phyloP scores from a whole-genome alignment of 2,888 invertebrate species.

The Drosophila maculinotata region DNA sequence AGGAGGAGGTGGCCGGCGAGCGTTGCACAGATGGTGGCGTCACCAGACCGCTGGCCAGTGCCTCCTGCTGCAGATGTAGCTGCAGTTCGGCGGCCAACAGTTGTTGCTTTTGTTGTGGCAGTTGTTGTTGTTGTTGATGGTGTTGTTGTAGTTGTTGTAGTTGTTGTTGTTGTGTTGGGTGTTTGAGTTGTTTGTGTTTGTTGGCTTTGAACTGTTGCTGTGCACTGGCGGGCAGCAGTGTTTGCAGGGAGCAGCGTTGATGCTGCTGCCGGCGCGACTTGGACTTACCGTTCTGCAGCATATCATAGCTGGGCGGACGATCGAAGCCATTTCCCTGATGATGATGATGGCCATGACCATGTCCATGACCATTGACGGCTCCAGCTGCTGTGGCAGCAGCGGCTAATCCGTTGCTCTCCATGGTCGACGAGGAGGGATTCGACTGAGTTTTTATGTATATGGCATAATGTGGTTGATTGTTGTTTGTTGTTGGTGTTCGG shows the following conservation, averaged over 20 bases:
- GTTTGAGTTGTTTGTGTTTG: slow-evolving; percentile 78
- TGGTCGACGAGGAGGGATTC: slow-evolving; percentile 84
- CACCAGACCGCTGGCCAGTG: slow-evolving; percentile 64
- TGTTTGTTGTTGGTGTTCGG: slow-evolving; percentile 43
- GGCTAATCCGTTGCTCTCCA: slow-evolving; percentile 82
- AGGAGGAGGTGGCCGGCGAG: slow-evolving; percentile 80
- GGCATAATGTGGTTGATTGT: slow-evolving; percentile 42
- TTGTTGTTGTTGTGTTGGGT: slow-evolving; percentile 58
- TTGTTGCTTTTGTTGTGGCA: slow-evolving; percentile 73
- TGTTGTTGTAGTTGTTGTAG: slow-evolving; percentile 51
- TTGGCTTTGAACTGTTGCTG: slow-evolving; percentile 81
- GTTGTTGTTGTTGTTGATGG: slow-evolving; percentile 53
- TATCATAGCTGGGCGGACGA: slow-evolving; percentile 84
- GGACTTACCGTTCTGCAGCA: slow-evolving; percentile 86
- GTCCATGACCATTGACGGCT: slow-evolving; percentile 58
- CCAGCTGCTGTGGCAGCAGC: slow-evolving; percentile 41
- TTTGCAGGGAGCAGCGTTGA: slow-evolving; percentile 83
- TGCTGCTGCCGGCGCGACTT: slow-evolving; percentile 84
- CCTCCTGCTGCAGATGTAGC: slow-evolving; percentile 63
- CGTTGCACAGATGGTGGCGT: slow-evolving; percentile 70
- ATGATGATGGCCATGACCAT: slow-evolving; percentile 22
- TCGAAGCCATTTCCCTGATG: slow-evolving; percentile 58
- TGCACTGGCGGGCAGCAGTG: slow-evolving; percentile 80
- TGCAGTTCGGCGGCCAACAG: slow-evolving; percentile 69
- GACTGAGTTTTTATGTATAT: slow-evolving; percentile 69